Evolutionary conservation across 2,797 vertebrate species (phyloP).

Genomic region (Macropus fuliginosus): DNA sequence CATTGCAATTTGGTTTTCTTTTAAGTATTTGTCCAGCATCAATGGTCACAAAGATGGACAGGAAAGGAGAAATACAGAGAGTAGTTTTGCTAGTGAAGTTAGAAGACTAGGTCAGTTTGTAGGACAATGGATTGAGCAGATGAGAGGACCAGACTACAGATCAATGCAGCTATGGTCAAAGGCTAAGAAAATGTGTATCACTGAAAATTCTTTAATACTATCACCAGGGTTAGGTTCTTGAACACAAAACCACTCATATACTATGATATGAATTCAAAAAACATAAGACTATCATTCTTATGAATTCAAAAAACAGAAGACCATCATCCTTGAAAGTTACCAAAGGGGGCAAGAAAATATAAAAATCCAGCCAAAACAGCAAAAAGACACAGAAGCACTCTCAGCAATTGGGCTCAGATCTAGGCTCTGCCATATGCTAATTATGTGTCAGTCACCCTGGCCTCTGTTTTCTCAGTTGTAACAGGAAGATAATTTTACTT

Average conservation of each 20-base stretch:
- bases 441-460: neutral
- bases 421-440: neutral
- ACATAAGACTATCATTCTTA: neutral
- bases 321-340: neutral
- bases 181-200: neutral
- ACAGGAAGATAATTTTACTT: neutral
- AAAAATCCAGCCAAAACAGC: neutral
- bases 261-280: neutral
- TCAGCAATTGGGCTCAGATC: neutral
- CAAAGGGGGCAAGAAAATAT: neutral
- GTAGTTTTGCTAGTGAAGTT: neutral
- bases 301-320: neutral
- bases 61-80: neutral
- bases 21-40: conserved; percentile 6
- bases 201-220: neutral
- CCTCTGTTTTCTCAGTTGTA: neutral
- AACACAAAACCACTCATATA: neutral
- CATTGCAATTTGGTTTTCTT: neutral
- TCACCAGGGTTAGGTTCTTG: neutral
- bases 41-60: neutral
- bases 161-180: neutral
- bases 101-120: neutral
- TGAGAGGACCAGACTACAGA: neutral
- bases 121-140: neutral
- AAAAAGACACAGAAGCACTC: neutral